Conservation (phyloP, 2,797 vertebrate genomes). For the Calcarius lapponicus region DNA sequence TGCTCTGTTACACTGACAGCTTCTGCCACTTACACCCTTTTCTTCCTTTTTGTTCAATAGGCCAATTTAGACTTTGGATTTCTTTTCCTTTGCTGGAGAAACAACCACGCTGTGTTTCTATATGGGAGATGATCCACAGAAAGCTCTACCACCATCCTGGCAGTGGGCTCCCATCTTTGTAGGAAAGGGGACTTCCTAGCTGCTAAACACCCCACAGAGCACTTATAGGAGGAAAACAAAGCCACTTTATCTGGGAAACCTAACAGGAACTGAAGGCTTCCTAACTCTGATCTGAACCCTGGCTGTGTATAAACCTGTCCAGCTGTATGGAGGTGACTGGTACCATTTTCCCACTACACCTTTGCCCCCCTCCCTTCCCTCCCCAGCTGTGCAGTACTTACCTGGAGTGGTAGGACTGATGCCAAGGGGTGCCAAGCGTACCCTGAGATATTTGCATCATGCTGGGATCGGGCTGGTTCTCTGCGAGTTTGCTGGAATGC, state of each 20-base stretch:
- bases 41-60: background rate
- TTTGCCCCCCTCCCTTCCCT: background rate
- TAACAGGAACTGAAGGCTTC: background rate
- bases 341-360: background rate
- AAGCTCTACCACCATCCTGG: background rate
- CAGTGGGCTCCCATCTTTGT: background rate
- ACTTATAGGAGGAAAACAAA: background rate
- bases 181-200: background rate
- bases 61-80: background rate
- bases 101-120: background rate
- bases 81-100: background rate
- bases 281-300: background rate
- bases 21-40: background rate
- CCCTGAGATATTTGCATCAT: conserved; percentile 91
- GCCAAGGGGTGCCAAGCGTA: conserved; percentile 85
- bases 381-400: conserved; percentile 58
- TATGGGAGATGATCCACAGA: background rate
- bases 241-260: background rate
- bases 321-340: background rate
- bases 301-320: background rate
- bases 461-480: conserved; percentile 81
- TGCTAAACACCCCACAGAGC: background rate
- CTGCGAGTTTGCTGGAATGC: conserved; percentile 87
- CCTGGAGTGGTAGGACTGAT: conserved; percentile 90
- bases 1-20: background rate